phyloP scores from a whole-genome alignment of 2,888 invertebrate species.

The Dysmachus trigonus region DNA sequence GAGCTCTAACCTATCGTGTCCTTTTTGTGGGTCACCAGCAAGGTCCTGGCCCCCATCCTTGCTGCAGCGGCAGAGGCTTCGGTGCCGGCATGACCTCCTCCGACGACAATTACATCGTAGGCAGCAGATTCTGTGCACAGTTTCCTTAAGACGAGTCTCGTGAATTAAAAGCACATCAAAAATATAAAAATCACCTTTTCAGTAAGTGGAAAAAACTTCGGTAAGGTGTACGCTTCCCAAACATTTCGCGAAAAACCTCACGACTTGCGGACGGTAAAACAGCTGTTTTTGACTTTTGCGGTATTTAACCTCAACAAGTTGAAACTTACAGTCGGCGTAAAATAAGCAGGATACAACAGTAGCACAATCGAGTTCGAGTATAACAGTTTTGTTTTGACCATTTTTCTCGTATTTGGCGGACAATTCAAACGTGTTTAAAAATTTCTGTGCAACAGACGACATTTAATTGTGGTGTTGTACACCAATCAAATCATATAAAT shows the following conservation, averaged over 20 bases:
- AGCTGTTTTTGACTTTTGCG: neutral
- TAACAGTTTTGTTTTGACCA: neutral
- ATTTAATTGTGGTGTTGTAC: too few relatives aligned
- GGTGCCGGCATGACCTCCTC: constrained; percentile 91
- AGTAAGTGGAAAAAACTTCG: neutral
- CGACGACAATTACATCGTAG: constrained; percentile 82
- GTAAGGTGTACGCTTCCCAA: neutral
- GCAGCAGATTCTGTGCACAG: neutral
- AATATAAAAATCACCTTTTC: neutral
- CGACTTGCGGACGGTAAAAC: neutral
- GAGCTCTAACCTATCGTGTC: constrained; percentile 75
- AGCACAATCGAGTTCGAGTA: neutral
- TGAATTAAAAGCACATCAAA: neutral
- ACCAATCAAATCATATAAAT: too few relatives aligned
- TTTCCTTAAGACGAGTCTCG: neutral
- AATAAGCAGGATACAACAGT: neutral
- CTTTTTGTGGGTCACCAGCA: constrained; percentile 84
- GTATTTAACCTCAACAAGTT: neutral
- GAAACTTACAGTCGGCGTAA: neutral
- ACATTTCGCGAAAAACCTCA: neutral
- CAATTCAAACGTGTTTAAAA: too few relatives aligned
- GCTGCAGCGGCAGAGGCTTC: constrained; percentile 87
- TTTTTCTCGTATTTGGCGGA: too few relatives aligned
- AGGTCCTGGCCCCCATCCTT: constrained; percentile 81
- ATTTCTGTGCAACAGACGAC: too few relatives aligned